Conservation (phyloP, 2,797 vertebrate species). For the Pseudopleuronectes americanus region DNA sequence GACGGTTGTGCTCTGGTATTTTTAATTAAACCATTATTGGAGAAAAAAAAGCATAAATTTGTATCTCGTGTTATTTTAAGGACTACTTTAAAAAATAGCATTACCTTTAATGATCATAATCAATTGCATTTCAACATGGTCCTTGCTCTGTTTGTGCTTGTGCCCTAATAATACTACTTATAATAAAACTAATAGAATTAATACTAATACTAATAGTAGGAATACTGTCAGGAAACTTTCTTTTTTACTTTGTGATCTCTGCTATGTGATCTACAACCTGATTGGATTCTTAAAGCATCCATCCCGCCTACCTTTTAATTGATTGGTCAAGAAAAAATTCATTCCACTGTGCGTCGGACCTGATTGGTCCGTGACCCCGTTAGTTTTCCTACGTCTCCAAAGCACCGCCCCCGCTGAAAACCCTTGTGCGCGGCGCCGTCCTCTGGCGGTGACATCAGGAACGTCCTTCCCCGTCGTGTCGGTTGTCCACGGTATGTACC, state of each 20-base stretch:
- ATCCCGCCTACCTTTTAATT: neutral
- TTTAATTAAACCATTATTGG: too few species aligned
- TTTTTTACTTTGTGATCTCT: neutral
- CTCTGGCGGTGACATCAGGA: conserved; percentile 54
- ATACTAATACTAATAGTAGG: too few species aligned
- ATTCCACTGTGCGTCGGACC: fast-evolving
- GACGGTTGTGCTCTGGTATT: too few species aligned
- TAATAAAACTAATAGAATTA: too few species aligned
- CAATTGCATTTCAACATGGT: too few species aligned
- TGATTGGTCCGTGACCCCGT: conserved; percentile 53
- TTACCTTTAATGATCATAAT: conserved; percentile 2
- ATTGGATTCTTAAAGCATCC: conserved; percentile 45
- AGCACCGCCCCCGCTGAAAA: conserved; percentile 45
- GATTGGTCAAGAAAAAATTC: conserved; percentile 54
- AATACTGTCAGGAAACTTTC: too few species aligned
- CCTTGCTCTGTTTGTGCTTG: too few species aligned
- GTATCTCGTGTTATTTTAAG: neutral
- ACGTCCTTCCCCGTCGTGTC: conserved; percentile 76
- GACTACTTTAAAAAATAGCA: neutral
- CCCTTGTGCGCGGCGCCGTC: conserved; percentile 61
- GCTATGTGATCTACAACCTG: conserved; percentile 29
- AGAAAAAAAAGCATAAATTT: neutral
- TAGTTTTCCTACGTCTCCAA: conserved; percentile 6
- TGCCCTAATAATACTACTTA: too few species aligned
- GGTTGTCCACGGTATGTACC: conserved; percentile 61